Conservation (phyloP, 35 echinoderm and acorn worm genomes). For the Ophiothrix spiculata region DNA sequence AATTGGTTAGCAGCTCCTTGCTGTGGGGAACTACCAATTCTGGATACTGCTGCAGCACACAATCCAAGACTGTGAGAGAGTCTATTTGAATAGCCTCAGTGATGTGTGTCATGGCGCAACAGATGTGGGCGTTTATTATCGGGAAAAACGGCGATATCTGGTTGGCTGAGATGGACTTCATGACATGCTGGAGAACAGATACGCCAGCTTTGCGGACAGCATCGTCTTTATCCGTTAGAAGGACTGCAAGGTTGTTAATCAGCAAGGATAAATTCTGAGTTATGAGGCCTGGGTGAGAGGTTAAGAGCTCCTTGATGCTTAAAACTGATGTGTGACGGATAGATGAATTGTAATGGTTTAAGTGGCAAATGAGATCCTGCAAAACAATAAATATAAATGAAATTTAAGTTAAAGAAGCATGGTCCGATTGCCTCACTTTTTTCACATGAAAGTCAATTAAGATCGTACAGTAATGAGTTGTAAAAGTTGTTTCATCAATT, state of each 20-base stretch:
- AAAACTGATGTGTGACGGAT: conserved; percentile 47
- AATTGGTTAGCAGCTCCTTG: conserved; percentile 72
- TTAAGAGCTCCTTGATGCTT: conserved; percentile 68
- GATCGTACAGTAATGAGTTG: too few relatives aligned
- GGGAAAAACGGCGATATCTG: conserved; percentile 86
- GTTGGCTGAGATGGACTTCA: conserved; percentile 24
- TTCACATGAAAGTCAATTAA: too few relatives aligned
- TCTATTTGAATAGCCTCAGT: conserved; percentile 85
- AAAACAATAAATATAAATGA: not conserved
- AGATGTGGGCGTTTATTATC: conserved; percentile 62
- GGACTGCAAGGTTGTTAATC: conserved; percentile 55
- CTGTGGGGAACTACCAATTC: conserved; percentile 53
- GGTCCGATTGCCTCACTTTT: too few relatives aligned
- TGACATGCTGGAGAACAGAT: conserved; percentile 44
- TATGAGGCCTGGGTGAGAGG: conserved; percentile 44
- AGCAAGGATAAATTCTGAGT: conserved; percentile 61
- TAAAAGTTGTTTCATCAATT: too few relatives aligned
- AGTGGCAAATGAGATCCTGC: conserved; percentile 86
- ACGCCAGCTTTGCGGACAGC: conserved; percentile 56
- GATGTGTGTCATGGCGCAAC: conserved; percentile 94
- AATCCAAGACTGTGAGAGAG: conserved; percentile 73
- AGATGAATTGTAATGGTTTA: conserved; percentile 86
- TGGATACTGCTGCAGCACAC: conserved; percentile 60
- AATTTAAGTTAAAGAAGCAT: too few relatives aligned
- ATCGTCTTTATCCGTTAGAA: conserved; percentile 69